These are phyloP conservation scores for Bombycilla garrulus DNA, from an alignment of 2,113 vertebrate genomes.

Conservation along the genomic window DNA sequence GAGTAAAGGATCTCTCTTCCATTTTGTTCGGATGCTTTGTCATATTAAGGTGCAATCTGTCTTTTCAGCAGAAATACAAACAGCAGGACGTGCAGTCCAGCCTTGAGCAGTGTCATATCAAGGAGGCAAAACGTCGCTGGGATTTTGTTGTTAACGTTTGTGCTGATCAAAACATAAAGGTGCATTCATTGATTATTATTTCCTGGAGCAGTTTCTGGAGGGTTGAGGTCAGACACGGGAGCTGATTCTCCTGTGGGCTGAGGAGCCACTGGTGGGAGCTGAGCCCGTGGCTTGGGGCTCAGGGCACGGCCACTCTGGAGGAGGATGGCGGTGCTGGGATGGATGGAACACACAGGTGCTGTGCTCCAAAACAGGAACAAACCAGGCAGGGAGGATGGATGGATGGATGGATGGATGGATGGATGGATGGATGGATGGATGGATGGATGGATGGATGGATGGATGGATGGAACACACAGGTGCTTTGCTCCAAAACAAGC, in stretches of 20 bases:
- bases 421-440: background rate
- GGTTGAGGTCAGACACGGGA: background rate
- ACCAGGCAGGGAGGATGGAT: background rate
- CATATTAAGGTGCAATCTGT: background rate
- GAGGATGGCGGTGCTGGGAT: background rate
- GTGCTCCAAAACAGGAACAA: background rate
- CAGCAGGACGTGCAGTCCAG: background rate
- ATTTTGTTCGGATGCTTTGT: constrained; percentile 52
- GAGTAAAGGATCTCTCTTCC: constrained; percentile 42
- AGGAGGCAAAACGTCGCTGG: background rate
- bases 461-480: background rate
- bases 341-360: background rate
- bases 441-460: background rate
- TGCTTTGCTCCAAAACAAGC: background rate
- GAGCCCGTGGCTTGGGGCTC: background rate
- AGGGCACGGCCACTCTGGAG: too few species aligned
- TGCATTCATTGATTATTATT: background rate
- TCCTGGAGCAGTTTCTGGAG: background rate
- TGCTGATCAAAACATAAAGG: background rate
- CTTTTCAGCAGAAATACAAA: background rate
- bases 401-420: background rate
- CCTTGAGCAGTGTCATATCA: background rate
- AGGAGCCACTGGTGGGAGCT: background rate
- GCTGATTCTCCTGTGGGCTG: background rate
- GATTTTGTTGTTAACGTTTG: background rate